Base-by-base conservation (phyloP, 2,888 invertebrate species). In the Drosophila picticornis region DNA sequence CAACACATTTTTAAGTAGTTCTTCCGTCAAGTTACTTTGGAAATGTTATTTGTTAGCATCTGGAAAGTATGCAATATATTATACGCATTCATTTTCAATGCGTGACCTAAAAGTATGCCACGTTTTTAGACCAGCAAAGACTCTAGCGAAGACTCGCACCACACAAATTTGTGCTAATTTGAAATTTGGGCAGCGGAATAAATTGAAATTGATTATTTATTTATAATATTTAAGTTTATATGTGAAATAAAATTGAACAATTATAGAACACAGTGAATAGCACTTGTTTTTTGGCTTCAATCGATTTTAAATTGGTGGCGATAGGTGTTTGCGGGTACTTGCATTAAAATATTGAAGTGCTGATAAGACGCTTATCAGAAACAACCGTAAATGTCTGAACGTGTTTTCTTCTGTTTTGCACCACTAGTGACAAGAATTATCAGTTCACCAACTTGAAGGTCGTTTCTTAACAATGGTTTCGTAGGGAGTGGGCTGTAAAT, bases 311-410 rank as follows among this genome's bases (percentile, higher is more conserved):
- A 10, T 53, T 32, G 22, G 11, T 40, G 40, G 2, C 38, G 32
- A 43, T 29, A 32, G 34, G 10, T 64, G 59, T 50, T 32, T 50
- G 16, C 43, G 11, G 29, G 22, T 22, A 53, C 32, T 32, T 43
- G 50, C 27, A 51, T 69, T 36, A 40, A 63, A 60, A 57, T 57
- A 66, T 43, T 65, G 59, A 56, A 77, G 75, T 62, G 59, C 75
- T 66, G 75, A 76, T 76, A 76, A 66, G 58, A 52, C 29, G 13
- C 78, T 76, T 76, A 78, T 76, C 79, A 52, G 56, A 43, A 19
- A 3, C 32, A 52, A 34, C 10, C 52, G 61, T 16, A 69, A 75
- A 52, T 63, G 31, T 76, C 31, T 31, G 43, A 46, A 56, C 7
- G 31, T 22, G 53, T 34, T 59, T 59, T 43, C 11, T 52, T 52